Conservation (phyloP, 2,797 vertebrate genomes). For the Sternarchorhynchus goeldii region DNA sequence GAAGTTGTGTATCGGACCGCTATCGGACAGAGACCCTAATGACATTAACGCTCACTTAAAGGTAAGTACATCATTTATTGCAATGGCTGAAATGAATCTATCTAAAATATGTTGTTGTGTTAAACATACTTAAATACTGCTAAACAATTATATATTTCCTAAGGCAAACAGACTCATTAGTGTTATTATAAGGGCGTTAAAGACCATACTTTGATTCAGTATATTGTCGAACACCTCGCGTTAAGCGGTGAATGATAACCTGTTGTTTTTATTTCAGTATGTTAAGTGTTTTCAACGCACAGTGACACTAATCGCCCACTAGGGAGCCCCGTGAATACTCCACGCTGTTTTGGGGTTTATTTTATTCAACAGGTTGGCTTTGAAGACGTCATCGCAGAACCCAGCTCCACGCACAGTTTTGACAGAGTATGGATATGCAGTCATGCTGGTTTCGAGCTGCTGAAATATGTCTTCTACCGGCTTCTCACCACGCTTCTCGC, state of each 20-base stretch:
- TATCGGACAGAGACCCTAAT: constrained; percentile 78
- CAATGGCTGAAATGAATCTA: not conserved
- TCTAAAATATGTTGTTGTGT: not conserved
- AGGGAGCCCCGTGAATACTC: not conserved
- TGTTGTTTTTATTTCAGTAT: not conserved
- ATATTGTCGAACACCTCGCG: too few relatives aligned
- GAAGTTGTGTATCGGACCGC: constrained; percentile 58
- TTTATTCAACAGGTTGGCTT: constrained; percentile 80
- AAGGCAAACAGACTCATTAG: too few relatives aligned
- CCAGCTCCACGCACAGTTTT: constrained; percentile 83
- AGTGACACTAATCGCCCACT: not conserved
- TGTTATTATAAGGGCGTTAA: too few relatives aligned
- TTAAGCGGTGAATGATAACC: too few relatives aligned
- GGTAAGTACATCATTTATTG: constrained; percentile 66
- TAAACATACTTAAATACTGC: too few relatives aligned
- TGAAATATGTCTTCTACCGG: constrained; percentile 87
- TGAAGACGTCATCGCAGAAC: constrained; percentile 92
- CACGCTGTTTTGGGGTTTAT: not conserved
- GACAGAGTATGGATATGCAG: constrained; percentile 94
- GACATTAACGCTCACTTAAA: constrained; percentile 83
- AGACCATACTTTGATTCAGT: too few relatives aligned
- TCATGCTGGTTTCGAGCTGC: constrained; percentile 88
- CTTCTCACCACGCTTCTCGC: constrained; percentile 86
- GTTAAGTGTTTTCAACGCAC: not conserved
- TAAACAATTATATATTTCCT: too few relatives aligned